phyloP scores from a whole-genome alignment of 2,797 vertebrate genomes.

The Orientallactaga sibirica region DNA sequence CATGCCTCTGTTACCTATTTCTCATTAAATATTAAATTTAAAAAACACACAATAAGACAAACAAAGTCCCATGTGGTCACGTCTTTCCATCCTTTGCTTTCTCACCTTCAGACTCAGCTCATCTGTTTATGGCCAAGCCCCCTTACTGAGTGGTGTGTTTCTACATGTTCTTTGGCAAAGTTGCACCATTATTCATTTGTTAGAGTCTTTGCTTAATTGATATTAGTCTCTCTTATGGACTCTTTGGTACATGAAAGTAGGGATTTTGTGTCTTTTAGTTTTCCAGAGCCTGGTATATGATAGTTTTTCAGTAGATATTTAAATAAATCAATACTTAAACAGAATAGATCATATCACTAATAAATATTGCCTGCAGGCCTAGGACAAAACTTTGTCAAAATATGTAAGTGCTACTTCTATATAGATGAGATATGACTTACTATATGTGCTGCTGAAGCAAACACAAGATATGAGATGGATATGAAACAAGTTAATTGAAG shows the following conservation, averaged over 20 bases:
- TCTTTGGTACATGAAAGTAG: not conserved
- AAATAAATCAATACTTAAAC: constrained; percentile 36
- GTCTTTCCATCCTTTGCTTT: not conserved
- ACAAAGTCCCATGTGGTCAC: not conserved
- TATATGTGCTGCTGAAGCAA: too few species aligned
- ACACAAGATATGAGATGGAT: not conserved
- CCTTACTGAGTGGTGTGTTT: not conserved
- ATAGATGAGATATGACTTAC: not conserved
- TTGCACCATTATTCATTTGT: not conserved
- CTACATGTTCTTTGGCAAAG: not conserved
- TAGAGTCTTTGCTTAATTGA: constrained; percentile 11
- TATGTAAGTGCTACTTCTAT: not conserved
- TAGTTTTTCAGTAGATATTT: constrained; percentile 17
- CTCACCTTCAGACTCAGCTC: not conserved
- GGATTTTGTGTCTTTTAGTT: not conserved
- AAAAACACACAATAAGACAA: not conserved
- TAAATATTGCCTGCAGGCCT: not conserved
- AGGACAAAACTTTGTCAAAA: constrained; percentile 8
- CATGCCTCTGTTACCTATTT: not conserved
- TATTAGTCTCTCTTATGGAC: not conserved
- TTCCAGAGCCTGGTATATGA: not conserved
- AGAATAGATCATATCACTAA: constrained; percentile 1
- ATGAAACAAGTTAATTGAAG: not conserved
- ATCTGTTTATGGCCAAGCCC: not conserved
- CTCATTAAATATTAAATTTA: constrained; percentile 37